Evolutionary conservation across 2,113 vertebrate genomes (phyloP).

Genomic region (Pelusios castaneus): DNA sequence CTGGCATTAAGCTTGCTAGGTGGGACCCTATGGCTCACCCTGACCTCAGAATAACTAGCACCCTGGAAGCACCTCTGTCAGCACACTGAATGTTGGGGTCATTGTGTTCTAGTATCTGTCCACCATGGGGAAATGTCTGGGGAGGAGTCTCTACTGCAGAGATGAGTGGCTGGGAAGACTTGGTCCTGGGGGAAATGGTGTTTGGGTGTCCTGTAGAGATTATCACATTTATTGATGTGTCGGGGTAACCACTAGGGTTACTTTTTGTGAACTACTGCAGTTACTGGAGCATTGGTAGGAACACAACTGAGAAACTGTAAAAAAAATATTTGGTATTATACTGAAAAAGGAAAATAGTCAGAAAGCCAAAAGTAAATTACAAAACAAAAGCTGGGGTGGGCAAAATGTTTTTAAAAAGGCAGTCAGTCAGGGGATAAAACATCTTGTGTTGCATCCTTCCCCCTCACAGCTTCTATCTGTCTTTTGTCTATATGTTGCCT

Average conservation of each 20-base stretch:
- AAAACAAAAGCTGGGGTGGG: not conserved
- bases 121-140: not conserved
- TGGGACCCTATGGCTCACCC: not conserved
- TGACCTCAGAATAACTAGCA: not conserved
- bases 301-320: not conserved
- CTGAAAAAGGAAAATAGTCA: not conserved
- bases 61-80: not conserved
- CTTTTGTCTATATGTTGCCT: not conserved
- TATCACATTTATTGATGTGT: not conserved
- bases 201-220: not conserved
- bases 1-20: not conserved
- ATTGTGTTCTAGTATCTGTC: not conserved
- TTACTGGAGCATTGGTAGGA: not conserved
- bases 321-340: not conserved
- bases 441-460: not conserved
- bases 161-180: not conserved
- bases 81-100: not conserved
- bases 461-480: not conserved
- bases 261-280: not conserved
- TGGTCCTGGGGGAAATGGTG: not conserved
- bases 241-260: not conserved
- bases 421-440: not conserved
- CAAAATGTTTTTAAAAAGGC: not conserved
- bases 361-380: slow-evolving; percentile 8
- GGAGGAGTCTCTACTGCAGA: not conserved